These are phyloP conservation scores for Deroplatys truncata DNA, from an alignment of 2,888 invertebrate genomes.

Conservation along the genomic window DNA sequence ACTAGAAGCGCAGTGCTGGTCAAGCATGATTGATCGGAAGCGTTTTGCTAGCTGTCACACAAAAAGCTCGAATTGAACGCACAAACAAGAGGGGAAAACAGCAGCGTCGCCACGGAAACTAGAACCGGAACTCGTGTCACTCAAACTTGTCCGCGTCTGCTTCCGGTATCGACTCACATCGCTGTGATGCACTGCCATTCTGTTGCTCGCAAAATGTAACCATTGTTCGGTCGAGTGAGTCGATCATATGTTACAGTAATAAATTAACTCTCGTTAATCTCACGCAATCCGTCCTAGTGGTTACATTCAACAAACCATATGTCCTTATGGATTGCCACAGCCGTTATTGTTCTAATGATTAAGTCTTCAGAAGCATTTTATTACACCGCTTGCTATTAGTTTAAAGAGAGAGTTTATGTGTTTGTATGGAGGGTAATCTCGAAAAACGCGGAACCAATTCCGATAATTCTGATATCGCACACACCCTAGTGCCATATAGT, in stretches of 20 bases:
- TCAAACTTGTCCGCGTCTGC: slow-evolving; percentile 9
- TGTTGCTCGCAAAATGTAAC: background rate
- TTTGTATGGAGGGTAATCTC: no score
- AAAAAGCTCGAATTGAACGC: background rate
- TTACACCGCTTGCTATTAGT: no score
- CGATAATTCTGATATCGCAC: no score
- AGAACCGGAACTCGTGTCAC: slow-evolving; percentile 20
- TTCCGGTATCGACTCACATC: background rate
- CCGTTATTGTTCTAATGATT: no score
- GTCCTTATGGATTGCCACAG: no score
- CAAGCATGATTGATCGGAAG: background rate
- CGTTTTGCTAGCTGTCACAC: background rate
- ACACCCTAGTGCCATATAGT: no score
- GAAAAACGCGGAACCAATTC: no score
- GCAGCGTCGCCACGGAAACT: background rate
- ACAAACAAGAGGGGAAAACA: background rate
- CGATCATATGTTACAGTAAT: background rate
- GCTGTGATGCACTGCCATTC: background rate
- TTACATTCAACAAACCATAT: background rate
- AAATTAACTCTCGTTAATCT: background rate
- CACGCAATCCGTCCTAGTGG: background rate
- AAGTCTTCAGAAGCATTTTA: no score
- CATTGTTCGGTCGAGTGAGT: background rate
- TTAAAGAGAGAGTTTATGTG: no score
- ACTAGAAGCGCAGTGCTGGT: background rate